Conservation (phyloP, 2,113 vertebrate species). For the Laticauda laticaudata region DNA sequence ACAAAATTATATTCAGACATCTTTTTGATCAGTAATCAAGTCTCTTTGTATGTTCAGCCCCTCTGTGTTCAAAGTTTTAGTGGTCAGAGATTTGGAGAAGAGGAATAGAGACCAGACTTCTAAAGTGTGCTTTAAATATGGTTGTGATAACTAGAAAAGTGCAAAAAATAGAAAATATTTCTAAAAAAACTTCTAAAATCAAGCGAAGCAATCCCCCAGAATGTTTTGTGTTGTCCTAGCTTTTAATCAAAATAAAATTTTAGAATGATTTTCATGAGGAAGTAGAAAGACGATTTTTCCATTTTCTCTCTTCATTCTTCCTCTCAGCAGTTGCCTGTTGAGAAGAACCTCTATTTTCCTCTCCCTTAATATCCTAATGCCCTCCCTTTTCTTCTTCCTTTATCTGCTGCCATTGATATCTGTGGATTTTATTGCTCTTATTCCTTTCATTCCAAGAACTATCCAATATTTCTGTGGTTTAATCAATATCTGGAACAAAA, state of each 20-base stretch:
- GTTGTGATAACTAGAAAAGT: not conserved
- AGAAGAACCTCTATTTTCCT: not conserved
- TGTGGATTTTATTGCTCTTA: not conserved
- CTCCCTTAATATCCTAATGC: not conserved
- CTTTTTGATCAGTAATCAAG: not conserved
- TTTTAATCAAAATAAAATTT: not conserved
- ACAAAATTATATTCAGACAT: not conserved
- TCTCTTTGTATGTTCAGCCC: not conserved
- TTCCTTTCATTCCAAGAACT: not conserved
- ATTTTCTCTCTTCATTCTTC: not conserved
- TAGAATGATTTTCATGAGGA: not conserved
- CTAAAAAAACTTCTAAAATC: not conserved
- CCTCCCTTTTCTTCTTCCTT: not conserved
- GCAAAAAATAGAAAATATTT: not conserved
- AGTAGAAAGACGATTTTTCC: not conserved
- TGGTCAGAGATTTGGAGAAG: not conserved
- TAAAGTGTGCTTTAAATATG: not conserved
- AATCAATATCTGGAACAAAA: not conserved
- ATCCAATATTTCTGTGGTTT: not conserved
- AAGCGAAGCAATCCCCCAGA: not conserved
- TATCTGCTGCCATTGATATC: not conserved
- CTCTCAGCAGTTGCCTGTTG: not conserved
- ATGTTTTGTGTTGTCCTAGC: not conserved
- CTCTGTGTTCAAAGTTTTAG: not conserved
- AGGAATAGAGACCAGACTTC: not conserved